Evolutionary conservation across 2,797 vertebrate genomes (phyloP).

Genomic region (Mormyrus hasselquistii): DNA sequence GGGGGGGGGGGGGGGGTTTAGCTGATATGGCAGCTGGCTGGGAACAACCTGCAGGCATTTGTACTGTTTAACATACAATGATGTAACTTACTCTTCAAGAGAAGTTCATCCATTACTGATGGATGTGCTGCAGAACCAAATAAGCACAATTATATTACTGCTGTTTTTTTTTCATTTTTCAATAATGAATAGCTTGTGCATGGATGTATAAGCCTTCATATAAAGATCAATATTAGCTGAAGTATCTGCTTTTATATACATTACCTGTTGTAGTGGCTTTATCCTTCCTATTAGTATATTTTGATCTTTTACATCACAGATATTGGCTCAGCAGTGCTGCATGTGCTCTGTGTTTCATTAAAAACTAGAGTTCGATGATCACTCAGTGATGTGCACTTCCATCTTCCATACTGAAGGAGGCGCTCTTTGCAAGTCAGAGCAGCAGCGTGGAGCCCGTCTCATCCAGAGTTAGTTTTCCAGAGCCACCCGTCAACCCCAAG

Average conservation of each 20-base stretch:
- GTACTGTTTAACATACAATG: not conserved
- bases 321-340: not conserved
- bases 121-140: not conserved
- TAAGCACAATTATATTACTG: not conserved
- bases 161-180: not conserved
- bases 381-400: not conserved
- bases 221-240: not conserved
- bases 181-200: not conserved
- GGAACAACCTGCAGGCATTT: not conserved
- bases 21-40: not conserved
- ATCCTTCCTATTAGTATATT: not conserved
- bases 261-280: not conserved
- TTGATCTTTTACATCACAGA: not conserved
- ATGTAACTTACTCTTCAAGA: not conserved
- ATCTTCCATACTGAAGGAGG: not conserved
- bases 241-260: not conserved
- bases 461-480: not conserved
- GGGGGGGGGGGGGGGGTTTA: not conserved
- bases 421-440: not conserved
- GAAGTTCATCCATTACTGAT: not conserved
- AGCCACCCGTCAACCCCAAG: not conserved
- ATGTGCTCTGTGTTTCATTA: not conserved
- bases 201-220: not conserved
- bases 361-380: not conserved
- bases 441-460: not conserved